These are phyloP conservation scores for Cerastis leucographa DNA, from an alignment of 2,888 invertebrate genomes.

Conservation along the genomic window DNA sequence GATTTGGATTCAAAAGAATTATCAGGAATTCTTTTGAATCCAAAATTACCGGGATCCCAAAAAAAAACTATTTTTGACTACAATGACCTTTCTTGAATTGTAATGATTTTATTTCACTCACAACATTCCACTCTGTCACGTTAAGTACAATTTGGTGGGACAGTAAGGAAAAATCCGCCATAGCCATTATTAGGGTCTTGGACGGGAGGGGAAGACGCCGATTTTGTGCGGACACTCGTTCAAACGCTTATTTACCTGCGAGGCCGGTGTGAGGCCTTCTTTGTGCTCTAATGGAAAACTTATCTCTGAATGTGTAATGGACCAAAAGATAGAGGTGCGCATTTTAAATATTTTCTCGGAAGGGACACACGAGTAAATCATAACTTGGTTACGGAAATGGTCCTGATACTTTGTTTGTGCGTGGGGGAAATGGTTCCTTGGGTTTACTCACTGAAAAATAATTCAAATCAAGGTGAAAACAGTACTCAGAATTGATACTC, in stretches of 20 bases:
- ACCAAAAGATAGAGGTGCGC: conserved; percentile 33
- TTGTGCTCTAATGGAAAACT: conserved; percentile 60
- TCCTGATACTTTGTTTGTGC: background rate
- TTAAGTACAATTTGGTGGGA: background rate
- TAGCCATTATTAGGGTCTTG: conserved; percentile 78
- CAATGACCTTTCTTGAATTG: background rate
- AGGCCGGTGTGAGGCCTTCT: conserved; percentile 45
- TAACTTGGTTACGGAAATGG: conserved; percentile 1
- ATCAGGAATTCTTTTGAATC: no score
- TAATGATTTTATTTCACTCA: background rate
- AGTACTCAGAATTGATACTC: no score
- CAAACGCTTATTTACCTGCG: conserved; percentile 70
- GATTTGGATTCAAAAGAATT: background rate
- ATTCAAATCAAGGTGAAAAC: background rate
- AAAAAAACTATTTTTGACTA: background rate
- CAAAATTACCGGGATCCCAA: no score
- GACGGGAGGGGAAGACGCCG: conserved; percentile 72
- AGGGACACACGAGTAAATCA: conserved; percentile 15
- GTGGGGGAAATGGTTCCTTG: background rate
- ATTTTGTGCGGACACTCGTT: conserved; percentile 70
- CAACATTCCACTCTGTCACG: background rate
- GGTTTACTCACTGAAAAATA: background rate
- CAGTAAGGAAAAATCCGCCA: conserved; percentile 1
- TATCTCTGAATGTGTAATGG: conserved; percentile 53
- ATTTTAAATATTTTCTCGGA: conserved; percentile 38